Evolutionary conservation across 2,888 invertebrate species (phyloP).

Genomic region (Isotomurus palustris): DNA sequence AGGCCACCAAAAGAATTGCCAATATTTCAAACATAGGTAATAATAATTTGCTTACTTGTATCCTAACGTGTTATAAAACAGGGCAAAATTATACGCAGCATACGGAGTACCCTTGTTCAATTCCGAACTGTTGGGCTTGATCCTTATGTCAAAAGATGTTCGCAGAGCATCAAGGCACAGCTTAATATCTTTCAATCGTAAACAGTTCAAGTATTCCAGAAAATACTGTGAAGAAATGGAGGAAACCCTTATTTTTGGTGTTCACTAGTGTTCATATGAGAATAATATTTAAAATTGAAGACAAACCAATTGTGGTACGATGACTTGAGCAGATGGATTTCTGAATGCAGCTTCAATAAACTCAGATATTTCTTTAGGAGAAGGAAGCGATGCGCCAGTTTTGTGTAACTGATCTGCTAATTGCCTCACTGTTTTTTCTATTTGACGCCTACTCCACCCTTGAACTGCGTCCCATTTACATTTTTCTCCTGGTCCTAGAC

Average conservation of each 20-base stretch:
- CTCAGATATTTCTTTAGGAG: not conserved
- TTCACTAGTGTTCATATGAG: no score
- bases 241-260: slow-evolving; percentile 11
- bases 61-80: slow-evolving; percentile 36
- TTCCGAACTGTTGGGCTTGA: slow-evolving; percentile 40
- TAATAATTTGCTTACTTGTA: slow-evolving; percentile 41
- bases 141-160: slow-evolving; percentile 41
- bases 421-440: not conserved
- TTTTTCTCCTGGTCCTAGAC: not conserved
- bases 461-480: not conserved
- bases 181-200: slow-evolving; percentile 68
- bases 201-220: slow-evolving; percentile 81
- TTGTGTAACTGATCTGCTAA: not conserved
- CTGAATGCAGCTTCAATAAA: not conserved
- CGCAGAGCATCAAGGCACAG: slow-evolving; percentile 34
- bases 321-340: not conserved
- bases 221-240: slow-evolving; percentile 66
- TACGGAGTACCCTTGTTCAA: slow-evolving; percentile 41
- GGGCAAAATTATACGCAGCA: slow-evolving; percentile 43
- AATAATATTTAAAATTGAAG: no score
- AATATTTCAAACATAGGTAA: not conserved
- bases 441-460: not conserved
- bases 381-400: not conserved
- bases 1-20: slow-evolving; percentile 1
- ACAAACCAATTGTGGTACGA: no score